phyloP scores from a whole-genome alignment of 2,113 vertebrate genomes.

The Heptranchias perlo region DNA sequence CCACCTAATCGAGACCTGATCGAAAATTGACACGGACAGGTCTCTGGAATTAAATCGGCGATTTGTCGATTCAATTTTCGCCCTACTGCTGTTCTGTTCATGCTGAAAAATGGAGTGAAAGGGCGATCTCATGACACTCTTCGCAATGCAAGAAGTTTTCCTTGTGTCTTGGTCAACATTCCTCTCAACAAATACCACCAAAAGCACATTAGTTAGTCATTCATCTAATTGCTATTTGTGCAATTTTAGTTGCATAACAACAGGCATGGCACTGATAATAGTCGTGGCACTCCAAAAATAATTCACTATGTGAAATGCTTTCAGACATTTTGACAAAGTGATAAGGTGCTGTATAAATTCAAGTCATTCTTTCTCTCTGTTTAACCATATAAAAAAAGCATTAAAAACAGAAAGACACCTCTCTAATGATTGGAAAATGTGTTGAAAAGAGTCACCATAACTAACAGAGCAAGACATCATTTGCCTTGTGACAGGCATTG shows the following conservation, averaged over 20 bases:
- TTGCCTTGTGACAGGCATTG: neutral
- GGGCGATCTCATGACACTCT: neutral
- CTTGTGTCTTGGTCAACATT: neutral
- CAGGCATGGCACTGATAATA: neutral
- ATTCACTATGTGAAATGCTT: slow-evolving; percentile 20
- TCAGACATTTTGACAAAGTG: slow-evolving; percentile 28
- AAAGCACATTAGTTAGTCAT: neutral
- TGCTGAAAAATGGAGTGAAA: neutral
- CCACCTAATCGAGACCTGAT: neutral
- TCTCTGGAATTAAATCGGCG: neutral
- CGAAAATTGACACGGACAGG: neutral
- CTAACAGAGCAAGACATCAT: slow-evolving; percentile 12
- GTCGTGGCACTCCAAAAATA: neutral
- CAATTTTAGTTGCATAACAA: neutral
- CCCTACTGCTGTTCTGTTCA: neutral
- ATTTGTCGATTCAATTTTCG: neutral
- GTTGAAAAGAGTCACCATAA: neutral
- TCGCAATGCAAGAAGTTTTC: neutral
- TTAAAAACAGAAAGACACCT: neutral
- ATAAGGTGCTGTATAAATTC: neutral
- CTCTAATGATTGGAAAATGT: neutral
- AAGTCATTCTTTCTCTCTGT: neutral
- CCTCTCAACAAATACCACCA: neutral
- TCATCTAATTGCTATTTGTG: neutral
- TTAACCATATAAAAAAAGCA: slow-evolving; percentile 20